These are phyloP conservation scores for Podargus strigoides DNA, from an alignment of 2,797 vertebrate species.

Conservation along the genomic window DNA sequence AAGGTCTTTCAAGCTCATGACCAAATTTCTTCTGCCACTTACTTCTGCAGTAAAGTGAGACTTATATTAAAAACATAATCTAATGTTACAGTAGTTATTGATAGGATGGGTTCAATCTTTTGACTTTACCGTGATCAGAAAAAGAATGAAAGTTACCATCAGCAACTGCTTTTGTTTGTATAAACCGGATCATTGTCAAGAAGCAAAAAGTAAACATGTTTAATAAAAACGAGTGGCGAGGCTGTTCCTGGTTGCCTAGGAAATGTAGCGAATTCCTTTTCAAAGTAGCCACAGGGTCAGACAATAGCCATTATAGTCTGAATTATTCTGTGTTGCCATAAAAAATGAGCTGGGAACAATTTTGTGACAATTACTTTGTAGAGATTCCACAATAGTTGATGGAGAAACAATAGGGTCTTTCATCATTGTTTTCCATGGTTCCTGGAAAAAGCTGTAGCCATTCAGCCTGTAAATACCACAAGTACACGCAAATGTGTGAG, in stretches of 20 bases:
- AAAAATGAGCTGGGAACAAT: not conserved
- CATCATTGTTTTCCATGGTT: not conserved
- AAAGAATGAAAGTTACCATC: not conserved
- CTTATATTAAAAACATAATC: constrained; percentile 3
- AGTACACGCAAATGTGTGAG: not conserved
- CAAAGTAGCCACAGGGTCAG: not conserved
- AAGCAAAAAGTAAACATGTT: constrained; percentile 7
- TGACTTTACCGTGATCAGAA: constrained; percentile 23
- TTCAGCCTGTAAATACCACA: not conserved
- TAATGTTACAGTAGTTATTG: constrained; percentile 31
- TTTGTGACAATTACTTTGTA: not conserved
- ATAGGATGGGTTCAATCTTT: constrained; percentile 48
- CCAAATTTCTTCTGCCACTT: not conserved
- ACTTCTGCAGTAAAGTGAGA: constrained; percentile 18
- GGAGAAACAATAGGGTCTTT: not conserved
- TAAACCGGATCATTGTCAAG: not conserved
- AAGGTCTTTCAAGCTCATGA: not conserved
- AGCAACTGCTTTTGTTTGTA: not conserved
- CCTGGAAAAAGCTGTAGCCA: not conserved
- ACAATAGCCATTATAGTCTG: not conserved
- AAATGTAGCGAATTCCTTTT: not conserved
- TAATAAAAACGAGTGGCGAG: not conserved
- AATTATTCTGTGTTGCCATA: not conserved
- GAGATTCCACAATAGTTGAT: not conserved
- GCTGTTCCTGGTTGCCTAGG: not conserved